phyloP scores from a whole-genome alignment of 2,888 invertebrate genomes.

The Xanthostigma xanthostigma region DNA sequence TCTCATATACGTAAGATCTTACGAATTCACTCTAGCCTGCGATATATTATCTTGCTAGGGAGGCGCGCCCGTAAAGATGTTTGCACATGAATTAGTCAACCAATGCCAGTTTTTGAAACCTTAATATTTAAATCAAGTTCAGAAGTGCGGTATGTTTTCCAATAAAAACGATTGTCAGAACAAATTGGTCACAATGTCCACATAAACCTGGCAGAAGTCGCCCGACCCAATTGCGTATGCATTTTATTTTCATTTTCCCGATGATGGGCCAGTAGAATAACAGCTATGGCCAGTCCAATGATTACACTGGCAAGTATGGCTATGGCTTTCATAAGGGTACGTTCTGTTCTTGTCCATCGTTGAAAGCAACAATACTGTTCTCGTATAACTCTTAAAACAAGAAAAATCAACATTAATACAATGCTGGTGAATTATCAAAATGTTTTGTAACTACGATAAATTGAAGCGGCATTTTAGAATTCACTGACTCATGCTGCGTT shows the following conservation, averaged over 20 bases:
- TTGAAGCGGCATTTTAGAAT: too few relatives aligned
- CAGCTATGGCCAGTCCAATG: conserved; percentile 21
- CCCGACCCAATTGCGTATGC: not conserved
- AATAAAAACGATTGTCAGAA: not conserved
- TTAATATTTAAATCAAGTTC: too few relatives aligned
- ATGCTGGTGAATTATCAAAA: not conserved
- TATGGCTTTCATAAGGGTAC: conserved; percentile 21
- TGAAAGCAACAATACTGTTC: conserved; percentile 30
- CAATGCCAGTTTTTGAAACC: too few relatives aligned
- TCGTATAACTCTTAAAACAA: conserved; percentile 24
- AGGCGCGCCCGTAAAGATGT: too few relatives aligned
- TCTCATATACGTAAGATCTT: too few relatives aligned
- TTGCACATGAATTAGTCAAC: too few relatives aligned
- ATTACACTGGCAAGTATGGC: conserved; percentile 24
- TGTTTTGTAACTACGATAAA: too few relatives aligned
- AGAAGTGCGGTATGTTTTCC: too few relatives aligned
- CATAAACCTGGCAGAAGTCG: not conserved
- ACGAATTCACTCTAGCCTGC: too few relatives aligned
- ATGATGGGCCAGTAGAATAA: conserved; percentile 12
- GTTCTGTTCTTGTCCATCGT: conserved; percentile 25
- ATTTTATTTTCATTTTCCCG: not conserved
- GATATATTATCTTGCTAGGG: too few relatives aligned
- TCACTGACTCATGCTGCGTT: too few relatives aligned
- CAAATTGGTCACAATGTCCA: conserved; percentile 1
- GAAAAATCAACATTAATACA: not conserved